Conservation (phyloP, 2,113 vertebrate species). For the Ivindomyrus marchei region DNA sequence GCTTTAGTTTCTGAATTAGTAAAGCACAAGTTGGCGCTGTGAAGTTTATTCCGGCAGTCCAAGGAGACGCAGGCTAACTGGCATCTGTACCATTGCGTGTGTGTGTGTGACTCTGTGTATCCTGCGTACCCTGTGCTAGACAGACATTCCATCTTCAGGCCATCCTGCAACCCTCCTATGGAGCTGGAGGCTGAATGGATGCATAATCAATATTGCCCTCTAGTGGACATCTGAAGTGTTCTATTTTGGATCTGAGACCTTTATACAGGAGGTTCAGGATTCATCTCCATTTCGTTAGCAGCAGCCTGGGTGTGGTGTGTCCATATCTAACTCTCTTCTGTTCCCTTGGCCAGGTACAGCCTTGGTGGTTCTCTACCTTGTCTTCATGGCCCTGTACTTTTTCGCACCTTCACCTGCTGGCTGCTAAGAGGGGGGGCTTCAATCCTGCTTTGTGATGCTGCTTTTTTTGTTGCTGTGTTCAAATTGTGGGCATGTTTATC, state of each 20-base stretch:
- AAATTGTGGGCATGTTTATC: not conserved
- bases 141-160: not conserved
- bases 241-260: not conserved
- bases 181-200: not conserved
- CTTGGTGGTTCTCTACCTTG: constrained; percentile 72
- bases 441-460: not conserved
- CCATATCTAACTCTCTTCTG: not conserved
- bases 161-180: not conserved
- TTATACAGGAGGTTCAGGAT: not conserved
- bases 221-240: not conserved
- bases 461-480: not conserved
- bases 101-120: not conserved
- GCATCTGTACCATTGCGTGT: not conserved
- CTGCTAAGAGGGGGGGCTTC: constrained; percentile 53
- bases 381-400: constrained; percentile 69
- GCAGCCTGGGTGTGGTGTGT: not conserved
- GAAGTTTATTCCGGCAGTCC: not conserved
- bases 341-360: constrained; percentile 55
- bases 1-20: not conserved
- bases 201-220: not conserved
- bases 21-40: not conserved
- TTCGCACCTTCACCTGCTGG: constrained; percentile 68
- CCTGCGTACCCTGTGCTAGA: not conserved
- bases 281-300: not conserved
- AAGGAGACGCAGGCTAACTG: not conserved